Conservation (phyloP, 2,888 invertebrate species). For the Machimus atricapillus region DNA sequence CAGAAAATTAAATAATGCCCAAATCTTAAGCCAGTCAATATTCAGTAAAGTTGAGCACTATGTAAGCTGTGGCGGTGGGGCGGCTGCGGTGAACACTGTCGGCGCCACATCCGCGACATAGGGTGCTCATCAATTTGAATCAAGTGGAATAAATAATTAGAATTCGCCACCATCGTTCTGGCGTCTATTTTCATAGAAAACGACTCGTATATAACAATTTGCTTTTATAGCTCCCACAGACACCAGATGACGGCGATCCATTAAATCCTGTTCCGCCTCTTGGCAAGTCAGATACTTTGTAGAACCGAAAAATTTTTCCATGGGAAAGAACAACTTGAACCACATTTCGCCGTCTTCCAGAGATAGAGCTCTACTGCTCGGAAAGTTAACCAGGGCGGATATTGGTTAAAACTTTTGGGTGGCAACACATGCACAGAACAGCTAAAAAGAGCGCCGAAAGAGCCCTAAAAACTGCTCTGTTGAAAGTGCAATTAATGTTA, state of each 20-base stretch:
- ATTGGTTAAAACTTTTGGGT: conserved; percentile 35
- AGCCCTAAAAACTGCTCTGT: conserved; percentile 25
- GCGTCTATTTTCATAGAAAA: conserved; percentile 30
- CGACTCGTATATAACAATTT: conserved; percentile 38
- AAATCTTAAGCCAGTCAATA: background rate
- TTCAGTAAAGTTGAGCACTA: background rate
- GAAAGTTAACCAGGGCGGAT: conserved; percentile 37
- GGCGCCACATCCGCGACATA: background rate
- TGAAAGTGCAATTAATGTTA: conserved; percentile 37
- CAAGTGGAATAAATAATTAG: conserved; percentile 39
- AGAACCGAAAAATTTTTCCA: conserved; percentile 33
- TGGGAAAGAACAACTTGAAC: conserved; percentile 39
- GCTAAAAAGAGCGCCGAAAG: conserved; percentile 20
- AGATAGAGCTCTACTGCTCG: conserved; percentile 11
- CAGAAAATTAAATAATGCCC: background rate
- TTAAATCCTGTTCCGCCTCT: conserved; percentile 38
- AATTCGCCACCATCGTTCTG: conserved; percentile 13
- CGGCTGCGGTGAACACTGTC: background rate
- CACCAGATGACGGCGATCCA: conserved; percentile 39
- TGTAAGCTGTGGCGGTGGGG: background rate
- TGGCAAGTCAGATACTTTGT: conserved; percentile 36
- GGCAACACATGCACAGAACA: conserved; percentile 38
- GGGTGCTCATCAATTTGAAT: conserved; percentile 34
- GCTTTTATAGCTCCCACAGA: conserved; percentile 34
- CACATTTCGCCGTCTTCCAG: conserved; percentile 23